These are phyloP conservation scores for Aplocera efformata DNA, from an alignment of 2,888 invertebrate genomes.

Conservation along the genomic window DNA sequence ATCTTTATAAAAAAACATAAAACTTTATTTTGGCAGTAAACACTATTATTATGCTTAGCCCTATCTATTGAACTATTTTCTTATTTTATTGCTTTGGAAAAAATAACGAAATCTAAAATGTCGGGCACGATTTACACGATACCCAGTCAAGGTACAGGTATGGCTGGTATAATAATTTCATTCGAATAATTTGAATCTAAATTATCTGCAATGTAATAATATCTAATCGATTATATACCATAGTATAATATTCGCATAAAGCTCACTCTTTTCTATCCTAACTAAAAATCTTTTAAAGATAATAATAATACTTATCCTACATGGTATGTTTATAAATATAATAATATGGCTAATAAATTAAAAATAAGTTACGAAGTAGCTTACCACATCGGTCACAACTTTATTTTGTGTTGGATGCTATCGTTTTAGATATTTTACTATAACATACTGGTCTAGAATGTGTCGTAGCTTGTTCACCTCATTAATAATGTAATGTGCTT, in stretches of 20 bases:
- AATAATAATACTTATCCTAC: slow-evolving; percentile 76
- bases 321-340: slow-evolving; percentile 80
- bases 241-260: slow-evolving; percentile 66
- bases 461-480: slow-evolving; percentile 52
- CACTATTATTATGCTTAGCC: slow-evolving; percentile 64
- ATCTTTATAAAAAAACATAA: slow-evolving; percentile 39
- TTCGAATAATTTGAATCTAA: slow-evolving; percentile 56
- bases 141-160: slow-evolving; percentile 64
- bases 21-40: slow-evolving; percentile 62
- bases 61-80: slow-evolving; percentile 60
- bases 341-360: slow-evolving; percentile 76
- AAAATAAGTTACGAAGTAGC: slow-evolving; percentile 66
- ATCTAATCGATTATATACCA: slow-evolving; percentile 59
- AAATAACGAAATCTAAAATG: slow-evolving; percentile 62
- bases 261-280: slow-evolving; percentile 77
- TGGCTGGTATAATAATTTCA: slow-evolving; percentile 66
- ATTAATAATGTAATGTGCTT: slow-evolving; percentile 39
- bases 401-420: slow-evolving; percentile 41
- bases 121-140: slow-evolving; percentile 35
- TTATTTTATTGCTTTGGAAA: slow-evolving; percentile 73
- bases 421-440: slow-evolving; percentile 49
- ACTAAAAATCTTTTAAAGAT: slow-evolving; percentile 76
- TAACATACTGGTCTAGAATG: slow-evolving; percentile 59
- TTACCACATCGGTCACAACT: slow-evolving; percentile 46
- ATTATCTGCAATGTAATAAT: slow-evolving; percentile 52